Percentiles rank a stretch among this genome's conserved stretches.
phyloP scores from a whole-genome alignment of 2,888 invertebrate genomes.

The Drosophila merina region DNA sequence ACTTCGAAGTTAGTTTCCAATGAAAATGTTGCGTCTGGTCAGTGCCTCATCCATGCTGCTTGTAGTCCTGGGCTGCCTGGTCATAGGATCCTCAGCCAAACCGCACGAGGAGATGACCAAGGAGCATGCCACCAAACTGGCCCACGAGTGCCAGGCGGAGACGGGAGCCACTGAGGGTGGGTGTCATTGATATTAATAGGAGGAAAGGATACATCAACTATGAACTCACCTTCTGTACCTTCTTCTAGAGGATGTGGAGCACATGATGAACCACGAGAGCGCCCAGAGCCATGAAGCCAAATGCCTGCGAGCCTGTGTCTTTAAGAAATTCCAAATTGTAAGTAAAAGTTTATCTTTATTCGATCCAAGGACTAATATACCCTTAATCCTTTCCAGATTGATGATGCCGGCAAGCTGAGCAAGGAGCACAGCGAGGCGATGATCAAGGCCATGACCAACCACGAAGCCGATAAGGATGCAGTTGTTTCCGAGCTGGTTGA shows the following conservation, averaged over 20 bases:
- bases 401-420: constrained; percentile 75
- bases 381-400: constrained; percentile 61
- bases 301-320: constrained; percentile 81
- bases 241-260: constrained; percentile 76
- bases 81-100: constrained; percentile 31
- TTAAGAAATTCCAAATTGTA: constrained; percentile 79
- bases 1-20: constrained; percentile 38
- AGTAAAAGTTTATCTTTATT: constrained; percentile 55
- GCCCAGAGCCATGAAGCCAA: constrained; percentile 73
- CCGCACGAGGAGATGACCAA: constrained; percentile 62
- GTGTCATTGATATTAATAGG: constrained; percentile 1
- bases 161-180: constrained; percentile 81
- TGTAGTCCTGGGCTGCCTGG: constrained; percentile 15
- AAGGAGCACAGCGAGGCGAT: constrained; percentile 68
- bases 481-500: constrained; percentile 58
- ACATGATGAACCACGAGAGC: constrained; percentile 69
- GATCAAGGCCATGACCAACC: constrained; percentile 58
- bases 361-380: too few species aligned
- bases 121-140: constrained; percentile 65
- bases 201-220: background rate
- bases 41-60: constrained; percentile 20
- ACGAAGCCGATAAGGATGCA: constrained; percentile 66
- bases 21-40: constrained; percentile 59
- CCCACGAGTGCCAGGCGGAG: constrained; percentile 75
- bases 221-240: background rate